phyloP scores from a whole-genome alignment of 2,797 vertebrate genomes.

The Sebastes kiyomatsui region DNA sequence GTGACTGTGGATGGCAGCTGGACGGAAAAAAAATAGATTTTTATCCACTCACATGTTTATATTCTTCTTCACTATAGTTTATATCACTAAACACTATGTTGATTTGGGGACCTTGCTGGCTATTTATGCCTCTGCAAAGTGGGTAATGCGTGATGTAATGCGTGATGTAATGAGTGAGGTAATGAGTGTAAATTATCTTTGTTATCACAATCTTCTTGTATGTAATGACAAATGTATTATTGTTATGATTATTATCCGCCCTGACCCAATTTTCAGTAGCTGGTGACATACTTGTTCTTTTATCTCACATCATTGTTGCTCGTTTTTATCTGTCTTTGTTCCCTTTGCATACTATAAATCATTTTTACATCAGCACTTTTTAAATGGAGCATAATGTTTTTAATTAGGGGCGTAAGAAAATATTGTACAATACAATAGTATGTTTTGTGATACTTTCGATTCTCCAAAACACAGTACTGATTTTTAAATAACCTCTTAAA shows the following conservation, averaged over 20 bases:
- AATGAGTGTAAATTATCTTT: no score
- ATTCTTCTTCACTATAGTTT: neutral
- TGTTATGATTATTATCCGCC: neutral
- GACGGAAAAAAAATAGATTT: constrained; percentile 21
- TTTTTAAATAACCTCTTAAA: no score
- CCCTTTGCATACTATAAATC: neutral
- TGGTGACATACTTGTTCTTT: neutral
- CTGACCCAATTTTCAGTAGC: neutral
- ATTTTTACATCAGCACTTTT: neutral
- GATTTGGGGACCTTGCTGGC: neutral
- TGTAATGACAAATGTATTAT: neutral
- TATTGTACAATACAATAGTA: no score
- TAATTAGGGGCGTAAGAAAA: no score
- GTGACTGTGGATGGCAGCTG: constrained; percentile 35
- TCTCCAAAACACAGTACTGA: no score
- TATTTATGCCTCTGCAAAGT: neutral
- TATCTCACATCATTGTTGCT: neutral
- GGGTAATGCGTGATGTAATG: neutral
- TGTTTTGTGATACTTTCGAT: no score
- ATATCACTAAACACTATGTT: neutral
- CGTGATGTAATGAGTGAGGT: neutral
- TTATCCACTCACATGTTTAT: constrained; percentile 12
- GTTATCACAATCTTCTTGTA: neutral
- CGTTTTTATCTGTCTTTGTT: neutral
- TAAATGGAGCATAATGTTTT: neutral